Base-by-base conservation (phyloP, 2,888 invertebrate genomes). In the Morpho deidamia region DNA sequence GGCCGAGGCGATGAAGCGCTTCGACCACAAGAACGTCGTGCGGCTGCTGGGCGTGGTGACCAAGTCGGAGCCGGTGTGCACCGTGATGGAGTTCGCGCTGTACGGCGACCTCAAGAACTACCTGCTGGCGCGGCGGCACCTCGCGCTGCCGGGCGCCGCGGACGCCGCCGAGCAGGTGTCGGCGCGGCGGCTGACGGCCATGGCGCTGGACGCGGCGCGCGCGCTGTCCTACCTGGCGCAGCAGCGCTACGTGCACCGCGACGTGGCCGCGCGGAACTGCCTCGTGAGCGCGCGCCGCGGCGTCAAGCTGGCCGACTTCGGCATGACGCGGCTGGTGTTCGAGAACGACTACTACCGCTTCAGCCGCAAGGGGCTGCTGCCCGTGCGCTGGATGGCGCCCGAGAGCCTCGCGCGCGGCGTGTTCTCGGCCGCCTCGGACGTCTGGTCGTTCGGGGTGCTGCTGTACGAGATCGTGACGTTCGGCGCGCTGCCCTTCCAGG, bases 371-470 rank as follows among this genome's bases (percentile, higher is more conserved):
- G 95, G 95, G 73, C 94, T 96, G 94, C 82, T 97, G 63, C 97
- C 97, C 0, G 96, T 97, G 8, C 91, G 97, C 58, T 97, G 97
- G 97, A 97, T 97, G 97, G 94, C 97, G 1, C 97, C 97, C 0
- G 97, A 97, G 83, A 95, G 95, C 64, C 84, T 97, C 11, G 93
- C 92, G 3, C 89, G 95, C 23, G 97, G 97, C 9, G 91, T 96
- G 51, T 97, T 97, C 78, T 95, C 96, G 0, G 92, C 95, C 12
- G 93, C 94, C 38, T 96, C 97, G 0, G 97, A 98, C 80, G 93
- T 97, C 11, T 98, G 97, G 97, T 94, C 96, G 37, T 97, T 93
- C 74, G 97, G 97, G 7, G 95, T 97, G 41, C 88, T 97, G 14
- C 89, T 97, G 2, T 97, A 95, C 74, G 95, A 96, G 82, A 95